These are phyloP conservation scores for Uropsilus gracilis DNA, from an alignment of 2,113 vertebrate genomes.

Conservation along the genomic window DNA sequence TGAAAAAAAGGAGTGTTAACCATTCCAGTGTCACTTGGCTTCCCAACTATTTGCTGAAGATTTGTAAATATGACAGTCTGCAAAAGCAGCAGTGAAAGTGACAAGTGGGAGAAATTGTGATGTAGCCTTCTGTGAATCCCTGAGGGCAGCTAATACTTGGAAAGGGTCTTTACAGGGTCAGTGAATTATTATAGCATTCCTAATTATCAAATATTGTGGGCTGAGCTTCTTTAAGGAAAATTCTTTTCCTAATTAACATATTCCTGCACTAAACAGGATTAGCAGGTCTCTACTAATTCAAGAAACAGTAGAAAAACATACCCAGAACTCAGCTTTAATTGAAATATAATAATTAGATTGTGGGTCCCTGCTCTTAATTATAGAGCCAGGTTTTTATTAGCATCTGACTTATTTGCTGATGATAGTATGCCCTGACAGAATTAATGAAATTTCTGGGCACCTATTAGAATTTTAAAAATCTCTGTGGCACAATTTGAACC, in stretches of 20 bases:
- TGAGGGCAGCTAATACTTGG: neutral
- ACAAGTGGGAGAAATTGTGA: neutral
- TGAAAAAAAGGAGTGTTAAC: neutral
- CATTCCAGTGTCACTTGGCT: neutral
- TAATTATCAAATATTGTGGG: constrained; percentile 42
- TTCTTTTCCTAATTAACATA: constrained; percentile 62
- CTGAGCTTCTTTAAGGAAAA: constrained; percentile 27
- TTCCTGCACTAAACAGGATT: constrained; percentile 42
- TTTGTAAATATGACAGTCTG: constrained; percentile 41
- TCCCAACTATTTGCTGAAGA: neutral
- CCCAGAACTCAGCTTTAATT: constrained; percentile 52
- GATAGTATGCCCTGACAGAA: constrained; percentile 9
- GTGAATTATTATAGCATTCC: neutral
- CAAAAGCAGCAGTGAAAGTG: constrained; percentile 6
- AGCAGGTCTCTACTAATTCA: constrained; percentile 64
- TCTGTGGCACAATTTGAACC: neutral
- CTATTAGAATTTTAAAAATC: neutral
- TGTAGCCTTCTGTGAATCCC: constrained; percentile 20
- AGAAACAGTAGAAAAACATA: constrained; percentile 45
- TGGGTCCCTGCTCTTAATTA: constrained; percentile 57
- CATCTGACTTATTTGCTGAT: constrained; percentile 49
- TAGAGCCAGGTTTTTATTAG: constrained; percentile 33
- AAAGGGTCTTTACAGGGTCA: neutral
- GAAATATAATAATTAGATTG: constrained; percentile 67
- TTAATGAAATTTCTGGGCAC: constrained; percentile 30